Evolutionary conservation across 2,113 vertebrate species (phyloP), one percentile per base, ranked within the genome.

Genomic region (Pseudolaguvia tuberculata): DNA sequence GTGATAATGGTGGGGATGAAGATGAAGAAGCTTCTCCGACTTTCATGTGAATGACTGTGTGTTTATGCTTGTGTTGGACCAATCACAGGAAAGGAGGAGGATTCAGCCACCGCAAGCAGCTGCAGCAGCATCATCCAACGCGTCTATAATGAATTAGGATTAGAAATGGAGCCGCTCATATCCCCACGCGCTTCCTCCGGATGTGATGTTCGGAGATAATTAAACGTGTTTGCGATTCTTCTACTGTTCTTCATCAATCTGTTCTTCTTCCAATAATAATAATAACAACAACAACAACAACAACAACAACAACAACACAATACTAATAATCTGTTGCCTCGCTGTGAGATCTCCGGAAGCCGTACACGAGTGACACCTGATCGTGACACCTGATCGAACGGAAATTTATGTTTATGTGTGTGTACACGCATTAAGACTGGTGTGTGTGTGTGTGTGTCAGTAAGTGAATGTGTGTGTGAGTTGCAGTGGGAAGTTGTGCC

Each of bases 401-500:
- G 61, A 25, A 47, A 65, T 23, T 47, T n/a, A 39, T 21, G 62
- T 4, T 15, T 65, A 2, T 8, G 27, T 18, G 14, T 18, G 56
- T 57, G 21, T 27, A 25, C 2, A 25, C 2, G 57, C 4, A 3
- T 8, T 5, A 42, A 5, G 8, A 5, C 39, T 42, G 39, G 59
- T 12, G 31, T 42, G 31, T 42, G 17, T 39, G 58, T 62, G 35
- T 63, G 61, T 63, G 61, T 6, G 27, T 20, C 27, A 4, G 15
- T 61, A 17, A 15, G 27, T 18, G 12, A 15, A 17, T 31, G 35
- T 21, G 62, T 45, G 63, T 27, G 63, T 27, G 23, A 27, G 21
- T 29, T 50, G 53, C 70, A 31, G 80, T 82, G 56, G 55, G 72
- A 78, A 88, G 85, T 84, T 75, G 48, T n/a, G 31, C 27, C 89